Evolutionary conservation across 2,797 vertebrate genomes (phyloP).

Genomic region (Sitta carolinensis): DNA sequence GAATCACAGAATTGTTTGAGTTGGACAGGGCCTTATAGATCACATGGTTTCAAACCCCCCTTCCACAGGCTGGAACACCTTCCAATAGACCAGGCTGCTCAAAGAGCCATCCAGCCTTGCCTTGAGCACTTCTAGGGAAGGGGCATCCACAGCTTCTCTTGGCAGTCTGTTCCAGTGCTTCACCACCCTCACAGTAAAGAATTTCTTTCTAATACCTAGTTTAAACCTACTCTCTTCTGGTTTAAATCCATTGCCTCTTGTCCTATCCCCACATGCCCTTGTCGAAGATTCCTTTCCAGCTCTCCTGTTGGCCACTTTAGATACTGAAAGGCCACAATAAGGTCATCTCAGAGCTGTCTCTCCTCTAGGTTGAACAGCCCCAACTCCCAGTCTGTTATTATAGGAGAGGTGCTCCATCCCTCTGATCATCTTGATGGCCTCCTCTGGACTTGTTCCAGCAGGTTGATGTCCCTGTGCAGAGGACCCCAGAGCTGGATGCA

Average conservation of each 20-base stretch:
- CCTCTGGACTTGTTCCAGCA: background rate
- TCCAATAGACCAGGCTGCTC: background rate
- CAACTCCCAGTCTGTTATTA: background rate
- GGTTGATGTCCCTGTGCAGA: background rate
- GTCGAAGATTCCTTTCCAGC: background rate
- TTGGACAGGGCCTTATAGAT: background rate
- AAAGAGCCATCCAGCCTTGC: background rate
- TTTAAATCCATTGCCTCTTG: background rate
- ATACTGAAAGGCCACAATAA: background rate
- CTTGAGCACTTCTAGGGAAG: background rate
- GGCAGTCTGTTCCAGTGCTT: background rate
- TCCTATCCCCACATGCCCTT: background rate
- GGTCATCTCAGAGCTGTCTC: background rate
- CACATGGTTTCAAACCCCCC: background rate
- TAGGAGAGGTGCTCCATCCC: background rate
- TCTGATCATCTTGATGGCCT: background rate
- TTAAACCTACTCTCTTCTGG: background rate
- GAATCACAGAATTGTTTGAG: background rate
- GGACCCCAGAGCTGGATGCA: background rate
- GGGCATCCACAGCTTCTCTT: background rate
- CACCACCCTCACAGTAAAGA: background rate
- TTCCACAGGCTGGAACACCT: background rate
- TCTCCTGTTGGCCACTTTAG: background rate
- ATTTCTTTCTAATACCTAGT: background rate
- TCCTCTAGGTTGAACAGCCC: background rate